Percentiles rank a stretch among this genome's conserved stretches.
phyloP scores from a whole-genome alignment of 2,888 invertebrate genomes.

The Dasysyrphus tricinctus region DNA sequence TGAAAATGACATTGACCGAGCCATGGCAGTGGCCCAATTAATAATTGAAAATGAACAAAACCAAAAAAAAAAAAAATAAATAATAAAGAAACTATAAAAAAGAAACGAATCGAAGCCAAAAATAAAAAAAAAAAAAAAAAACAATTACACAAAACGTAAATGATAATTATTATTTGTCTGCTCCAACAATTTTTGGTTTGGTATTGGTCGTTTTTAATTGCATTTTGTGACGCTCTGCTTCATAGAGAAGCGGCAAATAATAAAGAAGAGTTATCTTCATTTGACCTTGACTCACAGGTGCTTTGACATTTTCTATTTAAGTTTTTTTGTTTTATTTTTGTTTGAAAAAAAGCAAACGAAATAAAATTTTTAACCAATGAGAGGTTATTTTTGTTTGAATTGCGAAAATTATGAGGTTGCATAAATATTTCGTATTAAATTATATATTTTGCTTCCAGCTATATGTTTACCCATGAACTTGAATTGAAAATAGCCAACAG shows the following conservation, averaged over 20 bases:
- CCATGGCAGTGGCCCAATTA: constrained; percentile 52
- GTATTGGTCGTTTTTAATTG: neutral
- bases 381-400: neutral
- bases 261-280: neutral
- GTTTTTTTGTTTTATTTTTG: neutral
- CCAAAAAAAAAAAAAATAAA: neutral
- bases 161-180: constrained; percentile 30
- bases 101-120: constrained; percentile 20
- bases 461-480: constrained; percentile 37
- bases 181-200: constrained; percentile 30
- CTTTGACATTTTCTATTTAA: constrained; percentile 23
- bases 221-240: constrained; percentile 34
- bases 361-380: constrained; percentile 12
- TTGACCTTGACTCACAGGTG: constrained; percentile 35
- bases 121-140: constrained; percentile 5
- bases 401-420: constrained; percentile 29
- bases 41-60: constrained; percentile 21
- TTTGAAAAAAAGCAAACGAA: neutral
- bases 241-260: neutral
- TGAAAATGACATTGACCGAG: constrained; percentile 63
- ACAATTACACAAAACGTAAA: constrained; percentile 32
- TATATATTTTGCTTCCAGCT: too few relatives aligned
- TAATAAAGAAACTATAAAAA: constrained; percentile 7
- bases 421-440: constrained; percentile 15
- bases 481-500: constrained; percentile 13